Base-by-base conservation (phyloP, 2,113 vertebrate genomes). In the Oostethus manadensis region DNA sequence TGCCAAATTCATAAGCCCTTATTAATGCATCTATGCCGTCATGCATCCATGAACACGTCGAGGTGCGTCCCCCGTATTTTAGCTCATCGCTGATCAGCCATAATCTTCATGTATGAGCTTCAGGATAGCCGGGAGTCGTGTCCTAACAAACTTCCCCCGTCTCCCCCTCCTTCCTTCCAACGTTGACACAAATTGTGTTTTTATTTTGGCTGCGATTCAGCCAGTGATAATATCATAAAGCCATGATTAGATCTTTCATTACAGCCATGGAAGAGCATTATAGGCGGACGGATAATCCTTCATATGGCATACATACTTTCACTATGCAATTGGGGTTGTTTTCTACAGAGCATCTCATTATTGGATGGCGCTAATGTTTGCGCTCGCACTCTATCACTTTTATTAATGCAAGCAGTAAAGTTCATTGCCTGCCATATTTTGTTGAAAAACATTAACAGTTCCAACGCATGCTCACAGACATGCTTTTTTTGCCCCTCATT, bases 171-270 rank as follows among this genome's bases (percentile, higher is more conserved):
- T 76, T 66, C 75, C 76, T 70, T 59, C 59, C 61, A 78, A 79
- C 58, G n/a, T 57, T 66, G 20, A 2, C 71, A 75, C 26, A 51
- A 82, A 84, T 87, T 71, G 62, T 66, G 68, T 80, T 82, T 84
- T 82, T 80, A 78, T 82, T 79, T 82, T 66, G n/a, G 70, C 56
- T 70, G 62, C 71, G 76, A 77, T 77, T 64, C 80, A 71, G 61
- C 58, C 56, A 66, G 44, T 58, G 59, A 33, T 74, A 68, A 74
- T 73, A 68, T 75, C 63, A 71, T 71, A 71, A 75, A 55, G 35
- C 29, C 22, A 53, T 51, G 62, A 79, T 77, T 70, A 54, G 43
- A 62, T 15, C 40, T n/a, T 76, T 73, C 54, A 68, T 70, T 68
- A 64, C 33, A 43, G 17, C 42, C 26, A 54, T 59, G 42, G 49